Evolutionary conservation across 2,113 vertebrate genomes (phyloP).

Genomic region (Bufo gargarizans): DNA sequence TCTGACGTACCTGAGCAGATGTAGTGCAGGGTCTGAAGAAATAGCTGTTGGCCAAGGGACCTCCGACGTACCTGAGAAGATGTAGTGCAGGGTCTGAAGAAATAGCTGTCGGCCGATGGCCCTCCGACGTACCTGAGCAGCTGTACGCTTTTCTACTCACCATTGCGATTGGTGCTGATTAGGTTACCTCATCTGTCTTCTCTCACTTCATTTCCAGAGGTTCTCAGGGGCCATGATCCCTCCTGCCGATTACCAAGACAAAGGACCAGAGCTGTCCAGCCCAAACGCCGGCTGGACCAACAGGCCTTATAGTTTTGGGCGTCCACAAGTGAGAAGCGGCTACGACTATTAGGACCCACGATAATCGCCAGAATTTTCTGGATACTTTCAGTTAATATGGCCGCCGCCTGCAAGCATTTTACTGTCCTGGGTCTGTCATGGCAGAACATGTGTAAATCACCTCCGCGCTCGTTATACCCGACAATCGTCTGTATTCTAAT

Average conservation of each 20-base stretch:
- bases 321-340: slow-evolving; percentile 9
- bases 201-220: slow-evolving; percentile 7
- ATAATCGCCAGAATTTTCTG: neutral
- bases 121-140: too few relatives aligned
- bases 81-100: too few relatives aligned
- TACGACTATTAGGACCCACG: neutral
- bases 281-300: neutral
- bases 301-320: neutral
- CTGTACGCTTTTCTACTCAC: neutral
- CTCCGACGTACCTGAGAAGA: too few relatives aligned
- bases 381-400: neutral
- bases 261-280: neutral
- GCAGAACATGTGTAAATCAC: neutral
- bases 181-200: neutral
- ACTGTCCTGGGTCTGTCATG: neutral
- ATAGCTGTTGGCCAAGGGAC: too few relatives aligned
- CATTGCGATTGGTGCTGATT: neutral
- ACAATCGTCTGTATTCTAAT: neutral
- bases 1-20: too few relatives aligned
- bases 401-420: neutral
- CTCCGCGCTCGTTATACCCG: neutral
- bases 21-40: too few relatives aligned
- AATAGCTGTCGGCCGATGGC: too few relatives aligned
- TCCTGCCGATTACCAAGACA: neutral
- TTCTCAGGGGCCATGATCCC: neutral